These are phyloP conservation scores for Nymphalis io DNA, from an alignment of 1,140 invertebrate species.

Conservation along the genomic window DNA sequence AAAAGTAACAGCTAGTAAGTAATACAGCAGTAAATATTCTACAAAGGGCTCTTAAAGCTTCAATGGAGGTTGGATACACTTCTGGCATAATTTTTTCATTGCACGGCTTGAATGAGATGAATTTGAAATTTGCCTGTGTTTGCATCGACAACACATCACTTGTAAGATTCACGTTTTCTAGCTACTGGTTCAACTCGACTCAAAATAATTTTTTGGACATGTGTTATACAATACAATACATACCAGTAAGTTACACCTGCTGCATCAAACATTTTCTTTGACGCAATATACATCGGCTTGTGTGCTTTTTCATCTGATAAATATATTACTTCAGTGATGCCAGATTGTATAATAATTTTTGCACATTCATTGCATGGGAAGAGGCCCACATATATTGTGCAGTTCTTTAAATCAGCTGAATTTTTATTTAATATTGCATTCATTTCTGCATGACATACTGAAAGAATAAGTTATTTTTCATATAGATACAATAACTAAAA, in stretches of 20 bases:
- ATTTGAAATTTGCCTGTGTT: no score
- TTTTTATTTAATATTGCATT: constrained; percentile 98
- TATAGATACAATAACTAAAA: no score
- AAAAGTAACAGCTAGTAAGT: no score
- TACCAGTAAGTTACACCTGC: constrained; percentile 85
- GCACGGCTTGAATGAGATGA: no score
- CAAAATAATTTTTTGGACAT: not conserved
- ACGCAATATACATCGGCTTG: constrained; percentile 86
- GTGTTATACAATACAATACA: constrained; percentile 15
- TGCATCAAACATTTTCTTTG: constrained; percentile 90
- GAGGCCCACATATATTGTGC: constrained; percentile 91
- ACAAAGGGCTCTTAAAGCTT: no score
- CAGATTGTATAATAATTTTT: constrained; percentile 98
- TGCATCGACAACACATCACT: no score
- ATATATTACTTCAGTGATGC: constrained; percentile 91
- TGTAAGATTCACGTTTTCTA: no score
- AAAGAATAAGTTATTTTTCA: constrained; percentile 54
- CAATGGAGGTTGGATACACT: no score
- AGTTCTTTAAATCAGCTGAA: constrained; percentile 86
- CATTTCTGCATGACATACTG: constrained; percentile 98
- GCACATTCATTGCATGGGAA: constrained; percentile 99
- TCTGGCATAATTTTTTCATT: no score
- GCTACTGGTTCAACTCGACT: no score
- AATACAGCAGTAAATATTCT: no score
- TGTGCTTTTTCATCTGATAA: constrained; percentile 89